Evolutionary conservation across 2,113 vertebrate species (phyloP), one percentile per base, ranked within the genome.

Genomic region (Ophiodon elongatus): DNA sequence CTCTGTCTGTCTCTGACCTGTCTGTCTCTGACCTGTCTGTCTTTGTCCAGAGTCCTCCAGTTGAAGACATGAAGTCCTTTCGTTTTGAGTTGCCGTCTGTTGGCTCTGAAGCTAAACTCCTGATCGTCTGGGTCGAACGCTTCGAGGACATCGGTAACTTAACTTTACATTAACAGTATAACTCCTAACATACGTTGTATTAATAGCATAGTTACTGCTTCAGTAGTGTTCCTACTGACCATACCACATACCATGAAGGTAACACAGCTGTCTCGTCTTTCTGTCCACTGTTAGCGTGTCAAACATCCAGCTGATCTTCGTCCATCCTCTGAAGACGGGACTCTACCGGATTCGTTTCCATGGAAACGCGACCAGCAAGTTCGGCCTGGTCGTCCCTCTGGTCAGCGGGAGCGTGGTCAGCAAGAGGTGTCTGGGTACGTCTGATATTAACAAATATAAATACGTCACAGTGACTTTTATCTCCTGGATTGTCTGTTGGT

Each of bases 141-240:
- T 76, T 78, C 0, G 84, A 91, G 35, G 87, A 91, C 11, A 43
- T 87, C 1, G 89, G 89, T 89, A 64, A 83, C n/a, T n/a, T 29
- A 67, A 50, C 39, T 17, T 25, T 25, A 27, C 14, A 15, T 29
- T 8, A 6, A 29, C 15, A 9, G 1, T 19, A 13, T 11, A 11
- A 21, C 2, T 4, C 35, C 47, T 10, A 8, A 31, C 15, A 19
- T 17, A 60, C 3, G 8, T 62, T 33, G 6, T 21, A 8, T 35
- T 35, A 1, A 10, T 63, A 35, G 10, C 35, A 23, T 15, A 59
- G 10, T 52, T 21, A 21, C 45, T 52, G 9, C 21, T 54, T 54
- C 0, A n/a, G 21, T 54, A 8, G 8, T 54, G 2, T 50, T 21
- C 43, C 4, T 15, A 45, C 43, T n/a, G n/a, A n/a, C n/a, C n/a